Evolutionary conservation across 2,113 vertebrate genomes (phyloP).

Genomic region (Chroicocephalus ridibundus): DNA sequence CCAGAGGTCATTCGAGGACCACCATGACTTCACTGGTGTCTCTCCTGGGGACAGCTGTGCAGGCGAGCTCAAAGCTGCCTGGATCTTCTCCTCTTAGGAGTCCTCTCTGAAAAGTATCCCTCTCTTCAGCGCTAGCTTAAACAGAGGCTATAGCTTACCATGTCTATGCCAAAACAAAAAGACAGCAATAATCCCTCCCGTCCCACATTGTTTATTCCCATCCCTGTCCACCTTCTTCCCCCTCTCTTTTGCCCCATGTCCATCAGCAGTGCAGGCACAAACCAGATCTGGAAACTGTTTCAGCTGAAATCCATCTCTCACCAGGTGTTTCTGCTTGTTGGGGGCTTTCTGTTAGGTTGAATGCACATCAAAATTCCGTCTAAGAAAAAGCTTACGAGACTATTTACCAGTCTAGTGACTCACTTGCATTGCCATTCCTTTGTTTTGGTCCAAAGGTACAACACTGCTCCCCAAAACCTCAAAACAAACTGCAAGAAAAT

Average conservation of each 20-base stretch:
- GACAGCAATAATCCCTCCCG: not conserved
- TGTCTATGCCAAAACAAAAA: not conserved
- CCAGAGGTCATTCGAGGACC: constrained; percentile 22
- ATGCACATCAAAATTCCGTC: not conserved
- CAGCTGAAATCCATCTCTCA: not conserved
- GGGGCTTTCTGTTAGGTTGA: not conserved
- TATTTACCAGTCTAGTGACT: not conserved
- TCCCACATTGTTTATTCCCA: not conserved
- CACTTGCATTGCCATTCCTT: not conserved
- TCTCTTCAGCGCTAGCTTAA: not conserved
- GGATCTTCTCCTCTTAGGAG: not conserved
- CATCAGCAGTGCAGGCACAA: not conserved
- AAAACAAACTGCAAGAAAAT: not conserved
- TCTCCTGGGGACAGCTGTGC: not conserved
- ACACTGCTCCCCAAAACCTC: not conserved
- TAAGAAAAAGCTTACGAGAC: not conserved
- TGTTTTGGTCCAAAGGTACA: not conserved
- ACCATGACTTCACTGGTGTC: not conserved
- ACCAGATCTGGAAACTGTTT: not conserved
- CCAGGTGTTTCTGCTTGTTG: not conserved
- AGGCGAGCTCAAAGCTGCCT: not conserved
- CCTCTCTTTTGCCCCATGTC: not conserved
- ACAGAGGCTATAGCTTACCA: not conserved
- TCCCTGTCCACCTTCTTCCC: not conserved
- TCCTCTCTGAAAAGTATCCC: not conserved